phyloP scores from a whole-genome alignment of 2,113 vertebrate species.

The Motacilla alba region DNA sequence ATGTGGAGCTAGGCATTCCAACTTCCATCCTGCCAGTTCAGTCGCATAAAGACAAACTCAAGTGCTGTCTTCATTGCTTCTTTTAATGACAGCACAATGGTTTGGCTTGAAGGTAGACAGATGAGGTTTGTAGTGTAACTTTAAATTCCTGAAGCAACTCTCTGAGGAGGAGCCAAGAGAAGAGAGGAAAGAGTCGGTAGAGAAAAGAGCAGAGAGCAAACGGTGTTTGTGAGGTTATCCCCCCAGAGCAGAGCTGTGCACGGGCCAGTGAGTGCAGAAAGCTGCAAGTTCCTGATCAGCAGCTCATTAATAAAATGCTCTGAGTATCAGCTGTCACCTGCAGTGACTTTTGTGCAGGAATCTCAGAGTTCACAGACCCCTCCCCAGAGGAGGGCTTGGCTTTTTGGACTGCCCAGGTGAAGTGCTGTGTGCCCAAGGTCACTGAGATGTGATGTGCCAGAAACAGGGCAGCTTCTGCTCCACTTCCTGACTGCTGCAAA shows the following conservation, averaged over 20 bases:
- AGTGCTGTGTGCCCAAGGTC: accelerated
- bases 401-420: not conserved
- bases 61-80: not conserved
- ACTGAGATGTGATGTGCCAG: too few relatives aligned
- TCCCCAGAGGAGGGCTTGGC: not conserved
- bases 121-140: not conserved
- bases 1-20: not conserved
- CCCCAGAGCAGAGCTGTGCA: accelerated
- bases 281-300: not conserved
- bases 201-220: not conserved
- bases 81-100: not conserved
- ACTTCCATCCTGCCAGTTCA: not conserved
- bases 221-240: not conserved
- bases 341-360: not conserved
- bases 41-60: not conserved
- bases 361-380: not conserved
- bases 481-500: not conserved
- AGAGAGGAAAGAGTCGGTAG: accelerated
- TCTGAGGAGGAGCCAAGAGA: not conserved
- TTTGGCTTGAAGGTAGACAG: not conserved
- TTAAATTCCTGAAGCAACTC: not conserved
- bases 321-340: accelerated
- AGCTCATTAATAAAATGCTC: not conserved
- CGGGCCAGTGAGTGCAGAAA: accelerated
- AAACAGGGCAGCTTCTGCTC: not conserved